Evolutionary conservation across 2,888 invertebrate species (phyloP).

Genomic region (Auanema sp.): DNA sequence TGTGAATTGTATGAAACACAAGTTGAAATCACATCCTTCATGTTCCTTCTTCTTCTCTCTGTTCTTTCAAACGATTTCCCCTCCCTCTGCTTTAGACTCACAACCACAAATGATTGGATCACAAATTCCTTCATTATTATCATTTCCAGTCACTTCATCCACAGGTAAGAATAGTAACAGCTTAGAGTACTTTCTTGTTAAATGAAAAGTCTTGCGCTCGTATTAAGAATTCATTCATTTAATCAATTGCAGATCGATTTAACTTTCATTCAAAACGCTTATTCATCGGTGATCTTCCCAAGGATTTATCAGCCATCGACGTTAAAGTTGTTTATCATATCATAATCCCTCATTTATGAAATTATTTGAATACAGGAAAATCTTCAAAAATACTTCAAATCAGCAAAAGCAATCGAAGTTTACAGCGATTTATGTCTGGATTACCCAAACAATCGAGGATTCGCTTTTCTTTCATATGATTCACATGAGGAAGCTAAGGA

Average conservation of each 20-base stretch:
- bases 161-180: no score
- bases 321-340: slow-evolving; percentile 6
- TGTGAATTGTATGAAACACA: no score
- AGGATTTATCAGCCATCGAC: slow-evolving; percentile 8
- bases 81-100: no score
- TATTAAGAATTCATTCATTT: background rate
- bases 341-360: no score
- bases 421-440: slow-evolving; percentile 11
- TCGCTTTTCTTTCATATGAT: slow-evolving; percentile 14
- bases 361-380: background rate
- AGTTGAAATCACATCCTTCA: no score
- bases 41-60: no score
- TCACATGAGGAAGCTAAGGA: slow-evolving; percentile 5
- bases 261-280: slow-evolving; percentile 3
- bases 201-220: no score
- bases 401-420: slow-evolving; percentile 14
- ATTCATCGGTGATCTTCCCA: slow-evolving; percentile 19
- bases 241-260: background rate
- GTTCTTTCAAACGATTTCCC: no score
- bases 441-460: slow-evolving; percentile 8
- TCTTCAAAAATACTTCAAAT: slow-evolving; percentile 8
- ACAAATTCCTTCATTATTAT: no score
- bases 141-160: no score
- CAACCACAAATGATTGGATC: no score
- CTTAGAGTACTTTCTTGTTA: no score